Base-by-base conservation (phyloP, 2,113 vertebrate species). In the Nipponia nippon region DNA sequence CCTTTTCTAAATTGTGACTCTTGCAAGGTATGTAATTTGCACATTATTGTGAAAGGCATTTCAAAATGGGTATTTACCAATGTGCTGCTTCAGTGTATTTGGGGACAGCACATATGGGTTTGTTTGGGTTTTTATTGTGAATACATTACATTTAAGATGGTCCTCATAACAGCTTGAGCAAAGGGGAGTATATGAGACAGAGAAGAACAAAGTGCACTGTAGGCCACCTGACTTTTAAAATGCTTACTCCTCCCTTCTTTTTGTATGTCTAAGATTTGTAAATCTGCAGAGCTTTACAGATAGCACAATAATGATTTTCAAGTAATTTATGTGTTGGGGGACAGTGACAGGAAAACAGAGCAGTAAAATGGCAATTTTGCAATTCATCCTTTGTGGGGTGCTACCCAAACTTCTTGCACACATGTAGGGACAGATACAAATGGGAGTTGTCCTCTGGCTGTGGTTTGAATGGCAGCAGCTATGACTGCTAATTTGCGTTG, bases 1-100 rank as follows among this genome's bases (percentile, higher is more conserved):
- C 63, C 34, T 92, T 80, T 78, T 93, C 70, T 88, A 94, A 93
- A 93, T 22, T 86, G 82, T 83, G 55, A 65, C 56, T 93, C 58
- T 92, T 44, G 55, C 40, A 77, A 97, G 87, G 69, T 87, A 89
- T 82, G 44, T 82, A 97, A 95, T 96, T 94, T 96, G 52, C 38
- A 79, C 14, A 8, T 27, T 96, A 89, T 27, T 92, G 89, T 83
- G 95, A 90, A 91, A 95, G 59, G 49, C 42, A 50, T 89, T 97
- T 95, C 55, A 93, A 92, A 97, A 65, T 52, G 40, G 49, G 53
- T 96, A 81, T 95, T 98, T 97, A 94, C 12, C 58, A 83, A 4
- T 6, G 53, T 56, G 71, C 66, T 77, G 66, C 86, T 83, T 71
- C 78, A 89, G 79, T 80, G 69, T 62, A 38, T 58, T 90, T 87